Evolutionary conservation across 35 echinoderm and acorn worm genomes (phyloP).

Genomic region (Stichopus chloronotus): DNA sequence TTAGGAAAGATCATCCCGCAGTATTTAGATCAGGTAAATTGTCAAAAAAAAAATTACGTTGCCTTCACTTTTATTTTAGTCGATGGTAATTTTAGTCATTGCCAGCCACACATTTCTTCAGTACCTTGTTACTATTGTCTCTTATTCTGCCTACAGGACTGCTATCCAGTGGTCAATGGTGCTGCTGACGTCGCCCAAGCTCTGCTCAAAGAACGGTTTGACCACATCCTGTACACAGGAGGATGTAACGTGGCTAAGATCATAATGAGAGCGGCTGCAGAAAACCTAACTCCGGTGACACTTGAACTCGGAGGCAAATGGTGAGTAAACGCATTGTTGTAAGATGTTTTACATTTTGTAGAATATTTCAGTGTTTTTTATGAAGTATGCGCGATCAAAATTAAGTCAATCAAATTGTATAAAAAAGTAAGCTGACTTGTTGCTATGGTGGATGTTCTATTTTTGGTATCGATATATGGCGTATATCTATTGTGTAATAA

Average conservation of each 20-base stretch:
- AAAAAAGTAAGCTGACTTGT: too few species aligned
- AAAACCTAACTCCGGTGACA: constrained; percentile 90
- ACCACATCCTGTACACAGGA: constrained; percentile 96
- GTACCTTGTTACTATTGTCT: too few species aligned
- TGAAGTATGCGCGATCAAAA: too few species aligned
- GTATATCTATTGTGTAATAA: too few species aligned
- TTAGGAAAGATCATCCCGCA: constrained; percentile 65
- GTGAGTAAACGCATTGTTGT: constrained; percentile 50
- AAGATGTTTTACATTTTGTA: background rate
- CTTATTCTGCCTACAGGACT: constrained; percentile 55
- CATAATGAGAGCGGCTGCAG: constrained; percentile 80
- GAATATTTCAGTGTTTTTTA: background rate
- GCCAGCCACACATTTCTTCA: too few species aligned
- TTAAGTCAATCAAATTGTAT: too few species aligned
- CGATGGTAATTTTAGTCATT: too few species aligned
- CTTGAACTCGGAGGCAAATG: constrained; percentile 93
- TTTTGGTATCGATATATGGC: too few species aligned
- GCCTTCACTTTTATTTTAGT: too few species aligned
- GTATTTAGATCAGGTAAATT: constrained; percentile 81
- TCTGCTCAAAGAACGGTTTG: constrained; percentile 82
- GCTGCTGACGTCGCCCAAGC: constrained; percentile 64
- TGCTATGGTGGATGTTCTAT: too few species aligned
- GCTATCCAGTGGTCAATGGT: constrained; percentile 71
- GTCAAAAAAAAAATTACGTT: background rate
- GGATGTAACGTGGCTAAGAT: constrained; percentile 65